A percentile compares a stretch with the other conserved stretches of the same genome.
Conservation (phyloP, 2,888 invertebrate genomes). For the Caenorhabditis drosophilae region DNA sequence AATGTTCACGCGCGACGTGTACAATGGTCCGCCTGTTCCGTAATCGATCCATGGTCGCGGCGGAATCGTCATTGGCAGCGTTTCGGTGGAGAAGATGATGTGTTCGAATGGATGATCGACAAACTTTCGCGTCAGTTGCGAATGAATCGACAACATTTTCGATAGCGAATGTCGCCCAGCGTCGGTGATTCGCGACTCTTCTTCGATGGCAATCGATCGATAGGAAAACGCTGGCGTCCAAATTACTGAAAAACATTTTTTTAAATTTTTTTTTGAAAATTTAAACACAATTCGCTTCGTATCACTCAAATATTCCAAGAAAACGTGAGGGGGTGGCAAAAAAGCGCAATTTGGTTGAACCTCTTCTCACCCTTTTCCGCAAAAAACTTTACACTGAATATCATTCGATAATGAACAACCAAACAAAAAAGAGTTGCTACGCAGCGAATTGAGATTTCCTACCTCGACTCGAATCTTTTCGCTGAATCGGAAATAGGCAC, state of each 20-base stretch:
- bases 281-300: too few species aligned
- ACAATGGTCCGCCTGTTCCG: slow-evolving; percentile 61
- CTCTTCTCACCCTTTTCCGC: too few species aligned
- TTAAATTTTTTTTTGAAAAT: slow-evolving; percentile 2
- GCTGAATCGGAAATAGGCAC: slow-evolving; percentile 44
- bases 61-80: slow-evolving; percentile 63
- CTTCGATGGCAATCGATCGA: slow-evolving; percentile 53
- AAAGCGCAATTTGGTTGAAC: slow-evolving; percentile 4
- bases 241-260: slow-evolving; percentile 15
- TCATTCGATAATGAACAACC: too few species aligned
- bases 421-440: too few species aligned
- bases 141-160: slow-evolving; percentile 54
- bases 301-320: neutral
- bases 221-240: slow-evolving; percentile 48
- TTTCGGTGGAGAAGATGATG: slow-evolving; percentile 53
- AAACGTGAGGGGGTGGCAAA: neutral
- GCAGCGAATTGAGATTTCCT: too few species aligned
- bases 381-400: neutral
- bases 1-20: slow-evolving; percentile 32
- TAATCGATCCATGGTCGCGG: slow-evolving; percentile 65
- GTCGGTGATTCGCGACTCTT: slow-evolving; percentile 44
- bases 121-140: slow-evolving; percentile 34
- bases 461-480: too few species aligned
- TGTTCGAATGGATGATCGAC: slow-evolving; percentile 53
- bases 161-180: slow-evolving; percentile 42